Conservation (phyloP, 2,888 invertebrate species). For the Argyra leucocephala region DNA sequence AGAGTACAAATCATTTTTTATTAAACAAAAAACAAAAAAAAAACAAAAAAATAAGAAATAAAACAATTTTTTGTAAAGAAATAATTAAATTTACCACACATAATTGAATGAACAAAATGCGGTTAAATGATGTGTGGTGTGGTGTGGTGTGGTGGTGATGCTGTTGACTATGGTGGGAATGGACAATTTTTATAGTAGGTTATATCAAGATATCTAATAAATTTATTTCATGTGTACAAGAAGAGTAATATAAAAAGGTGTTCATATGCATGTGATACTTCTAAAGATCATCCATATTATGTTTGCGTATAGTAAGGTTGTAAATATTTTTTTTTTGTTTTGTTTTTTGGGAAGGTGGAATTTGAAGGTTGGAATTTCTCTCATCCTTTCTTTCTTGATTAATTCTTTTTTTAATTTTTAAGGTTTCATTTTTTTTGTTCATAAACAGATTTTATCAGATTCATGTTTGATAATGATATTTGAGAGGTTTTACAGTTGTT, state of each 20-base stretch:
- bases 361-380: neutral
- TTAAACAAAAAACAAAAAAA: neutral
- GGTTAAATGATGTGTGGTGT: neutral
- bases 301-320: too few species aligned
- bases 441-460: neutral
- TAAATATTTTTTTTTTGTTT: too few species aligned
- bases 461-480: neutral
- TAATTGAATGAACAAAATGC: neutral
- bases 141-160: too few species aligned
- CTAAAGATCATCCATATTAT: too few species aligned
- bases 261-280: neutral
- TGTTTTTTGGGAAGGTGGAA: neutral
- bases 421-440: neutral
- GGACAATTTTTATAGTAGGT: neutral
- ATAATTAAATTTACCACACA: constrained; percentile 6
- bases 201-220: neutral
- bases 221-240: neutral
- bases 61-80: neutral
- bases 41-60: neutral
- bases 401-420: neutral
- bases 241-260: neutral
- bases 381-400: neutral
- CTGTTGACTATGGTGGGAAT: too few species aligned
- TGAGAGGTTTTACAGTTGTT: neutral
- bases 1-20: constrained; percentile 12